A percentile compares a stretch with the other conserved stretches of the same genome.
phyloP scores from a whole-genome alignment of 2,113 vertebrate species.

The Heliornis fulica region DNA sequence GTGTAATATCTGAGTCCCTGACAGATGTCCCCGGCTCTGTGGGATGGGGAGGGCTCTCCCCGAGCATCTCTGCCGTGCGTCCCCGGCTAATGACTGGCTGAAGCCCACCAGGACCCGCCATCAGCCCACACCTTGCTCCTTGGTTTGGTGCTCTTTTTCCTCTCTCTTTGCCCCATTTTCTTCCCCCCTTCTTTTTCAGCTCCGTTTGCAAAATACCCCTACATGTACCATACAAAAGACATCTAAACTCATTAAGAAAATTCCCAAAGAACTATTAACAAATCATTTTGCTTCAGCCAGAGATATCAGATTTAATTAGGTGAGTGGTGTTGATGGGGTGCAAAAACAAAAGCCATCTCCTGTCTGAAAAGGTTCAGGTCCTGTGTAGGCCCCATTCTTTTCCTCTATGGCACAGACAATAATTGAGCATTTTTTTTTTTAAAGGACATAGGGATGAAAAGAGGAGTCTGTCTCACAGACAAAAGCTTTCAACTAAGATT shows the following conservation, averaged over 20 bases:
- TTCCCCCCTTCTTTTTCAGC: constrained; percentile 39
- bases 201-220: constrained; percentile 82
- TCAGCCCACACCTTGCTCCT: constrained; percentile 81
- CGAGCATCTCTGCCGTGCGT: constrained; percentile 62
- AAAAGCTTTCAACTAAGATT: constrained; percentile 86
- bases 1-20: constrained; percentile 74
- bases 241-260: constrained; percentile 98
- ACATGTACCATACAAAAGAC: constrained; percentile 87
- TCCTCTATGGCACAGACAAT: constrained; percentile 81
- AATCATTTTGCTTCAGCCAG: constrained; percentile 87
- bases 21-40: constrained; percentile 68
- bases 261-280: constrained; percentile 92
- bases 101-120: constrained; percentile 54
- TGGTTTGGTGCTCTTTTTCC: constrained; percentile 50
- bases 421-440: constrained; percentile 88
- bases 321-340: constrained; percentile 90
- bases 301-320: constrained; percentile 98
- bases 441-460: constrained; percentile 74
- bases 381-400: constrained; percentile 86
- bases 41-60: constrained; percentile 70
- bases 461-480: constrained; percentile 73
- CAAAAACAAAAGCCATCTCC: constrained; percentile 92
- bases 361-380: constrained; percentile 91
- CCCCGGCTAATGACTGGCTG: constrained; percentile 83
- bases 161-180: constrained; percentile 67